A percentile compares a stretch with the other conserved stretches of the same genome.
Evolutionary conservation across 1,140 invertebrate species (phyloP).

Genomic region (Lerema accius): DNA sequence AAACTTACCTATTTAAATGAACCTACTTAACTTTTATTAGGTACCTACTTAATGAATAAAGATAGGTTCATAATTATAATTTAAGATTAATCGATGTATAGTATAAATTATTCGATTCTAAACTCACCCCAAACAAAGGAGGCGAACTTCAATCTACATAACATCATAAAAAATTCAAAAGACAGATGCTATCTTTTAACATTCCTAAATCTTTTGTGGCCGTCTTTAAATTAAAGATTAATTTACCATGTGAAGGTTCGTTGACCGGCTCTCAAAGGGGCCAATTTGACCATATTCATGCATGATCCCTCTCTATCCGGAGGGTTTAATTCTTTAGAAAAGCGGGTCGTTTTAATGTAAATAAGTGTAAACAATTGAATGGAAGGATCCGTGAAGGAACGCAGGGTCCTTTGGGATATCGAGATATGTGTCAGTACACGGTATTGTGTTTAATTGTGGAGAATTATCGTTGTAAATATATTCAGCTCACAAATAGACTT

Average conservation of each 20-base stretch:
- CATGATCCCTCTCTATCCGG: constrained; percentile 25
- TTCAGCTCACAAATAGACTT: constrained; percentile 15
- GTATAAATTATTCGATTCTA: too few species aligned
- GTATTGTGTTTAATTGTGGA: constrained; percentile 1
- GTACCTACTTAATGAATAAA: too few species aligned
- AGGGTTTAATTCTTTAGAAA: constrained; percentile 34
- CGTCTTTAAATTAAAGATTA: constrained; percentile 57
- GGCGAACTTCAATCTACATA: constrained; percentile 17
- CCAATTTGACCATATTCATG: constrained; percentile 63
- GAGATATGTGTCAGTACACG: constrained; percentile 9
- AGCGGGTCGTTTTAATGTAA: constrained; percentile 29
- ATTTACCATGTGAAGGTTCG: constrained; percentile 55
- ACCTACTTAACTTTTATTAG: too few species aligned
- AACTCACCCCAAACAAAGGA: constrained; percentile 22
- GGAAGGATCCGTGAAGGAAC: constrained; percentile 22
- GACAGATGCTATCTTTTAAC: constrained; percentile 46
- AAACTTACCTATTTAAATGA: too few species aligned
- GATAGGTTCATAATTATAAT: too few species aligned
- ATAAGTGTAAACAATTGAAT: constrained; percentile 33
- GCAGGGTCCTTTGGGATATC: constrained; percentile 10
- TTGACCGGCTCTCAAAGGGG: constrained; percentile 55
- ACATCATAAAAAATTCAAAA: constrained; percentile 26
- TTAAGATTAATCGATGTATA: too few species aligned
- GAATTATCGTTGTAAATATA: constrained; percentile 17
- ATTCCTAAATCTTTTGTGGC: constrained; percentile 43